Percentiles rank a stretch among this genome's conserved stretches.
Conservation (phyloP, 2,113 vertebrate species). For the Argyrosomus japonicus region DNA sequence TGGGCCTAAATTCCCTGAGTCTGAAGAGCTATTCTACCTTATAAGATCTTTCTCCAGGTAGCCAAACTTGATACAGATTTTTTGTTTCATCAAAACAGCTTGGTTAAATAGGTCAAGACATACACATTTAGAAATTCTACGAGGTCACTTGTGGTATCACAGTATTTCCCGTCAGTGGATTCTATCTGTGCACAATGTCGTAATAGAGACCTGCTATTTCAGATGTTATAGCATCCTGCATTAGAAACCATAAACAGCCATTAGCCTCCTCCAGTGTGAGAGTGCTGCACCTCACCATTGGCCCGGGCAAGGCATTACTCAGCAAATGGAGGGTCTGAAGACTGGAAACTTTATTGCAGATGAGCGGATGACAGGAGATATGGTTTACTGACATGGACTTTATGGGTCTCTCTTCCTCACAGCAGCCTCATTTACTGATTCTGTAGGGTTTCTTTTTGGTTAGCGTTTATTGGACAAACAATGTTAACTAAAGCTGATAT, state of each 20-base stretch:
- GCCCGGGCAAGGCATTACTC: constrained; percentile 49
- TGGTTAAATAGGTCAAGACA: constrained; percentile 1
- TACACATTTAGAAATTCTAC: constrained; percentile 9
- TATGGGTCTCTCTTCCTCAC: constrained; percentile 44
- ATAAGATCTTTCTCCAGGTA: background rate
- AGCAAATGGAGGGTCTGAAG: constrained; percentile 64
- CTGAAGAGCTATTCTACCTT: background rate
- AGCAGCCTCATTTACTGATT: constrained; percentile 49
- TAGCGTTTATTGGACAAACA: constrained; percentile 36
- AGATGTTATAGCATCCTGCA: constrained; percentile 56
- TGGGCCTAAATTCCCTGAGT: background rate
- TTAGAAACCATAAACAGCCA: constrained; percentile 71
- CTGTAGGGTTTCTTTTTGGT: constrained; percentile 16
- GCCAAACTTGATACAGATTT: background rate
- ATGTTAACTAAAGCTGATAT: constrained; percentile 24
- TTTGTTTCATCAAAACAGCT: constrained; percentile 14
- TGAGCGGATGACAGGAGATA: constrained; percentile 55
- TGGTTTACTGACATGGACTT: constrained; percentile 59
- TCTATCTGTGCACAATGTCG: constrained; percentile 5
- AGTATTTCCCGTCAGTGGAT: constrained; percentile 56
- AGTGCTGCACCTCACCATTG: constrained; percentile 33
- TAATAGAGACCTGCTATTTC: constrained; percentile 60
- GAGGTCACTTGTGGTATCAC: constrained; percentile 32
- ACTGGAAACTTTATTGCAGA: constrained; percentile 59
- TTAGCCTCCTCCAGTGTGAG: constrained; percentile 62